Evolutionary conservation across 2,888 invertebrate species (phyloP).

Genomic region (Tachina lurida): DNA sequence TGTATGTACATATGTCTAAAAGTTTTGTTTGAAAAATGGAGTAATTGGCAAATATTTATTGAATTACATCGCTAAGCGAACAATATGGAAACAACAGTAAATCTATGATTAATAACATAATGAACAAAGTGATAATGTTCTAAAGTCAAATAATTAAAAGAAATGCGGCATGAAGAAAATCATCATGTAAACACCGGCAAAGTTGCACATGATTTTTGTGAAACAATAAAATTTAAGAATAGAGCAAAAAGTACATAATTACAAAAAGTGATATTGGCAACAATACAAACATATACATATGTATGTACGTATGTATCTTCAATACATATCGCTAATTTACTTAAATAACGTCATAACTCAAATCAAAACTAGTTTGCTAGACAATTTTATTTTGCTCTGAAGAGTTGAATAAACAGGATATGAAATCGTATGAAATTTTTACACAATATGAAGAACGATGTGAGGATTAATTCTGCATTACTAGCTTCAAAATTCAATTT

Average conservation of each 20-base stretch:
- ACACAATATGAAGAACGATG: too few relatives aligned
- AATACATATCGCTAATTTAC: background rate
- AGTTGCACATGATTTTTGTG: conserved; percentile 54
- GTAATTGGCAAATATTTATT: conserved; percentile 38
- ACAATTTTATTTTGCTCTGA: too few relatives aligned
- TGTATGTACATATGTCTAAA: background rate
- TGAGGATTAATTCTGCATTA: too few relatives aligned
- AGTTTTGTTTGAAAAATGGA: conserved; percentile 58
- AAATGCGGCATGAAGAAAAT: conserved; percentile 47
- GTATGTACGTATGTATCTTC: background rate
- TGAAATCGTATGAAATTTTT: too few relatives aligned
- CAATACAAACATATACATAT: background rate
- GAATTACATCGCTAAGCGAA: conserved; percentile 20
- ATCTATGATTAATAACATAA: conserved; percentile 66
- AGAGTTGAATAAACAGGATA: too few relatives aligned
- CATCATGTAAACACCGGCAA: conserved; percentile 62
- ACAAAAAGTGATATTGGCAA: background rate
- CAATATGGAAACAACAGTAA: conserved; percentile 3
- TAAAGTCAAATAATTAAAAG: conserved; percentile 48
- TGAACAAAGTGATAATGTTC: conserved; percentile 54
- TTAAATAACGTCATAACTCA: too few relatives aligned
- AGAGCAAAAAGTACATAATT: conserved; percentile 6
- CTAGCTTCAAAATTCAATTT: too few relatives aligned
- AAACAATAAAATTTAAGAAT: conserved; percentile 11
- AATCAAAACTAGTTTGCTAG: too few relatives aligned